A percentile compares a stretch with the other conserved stretches of the same genome.
Evolutionary conservation across 1,140 invertebrate species (phyloP).

Genomic region (Listronotus bonariensis): DNA sequence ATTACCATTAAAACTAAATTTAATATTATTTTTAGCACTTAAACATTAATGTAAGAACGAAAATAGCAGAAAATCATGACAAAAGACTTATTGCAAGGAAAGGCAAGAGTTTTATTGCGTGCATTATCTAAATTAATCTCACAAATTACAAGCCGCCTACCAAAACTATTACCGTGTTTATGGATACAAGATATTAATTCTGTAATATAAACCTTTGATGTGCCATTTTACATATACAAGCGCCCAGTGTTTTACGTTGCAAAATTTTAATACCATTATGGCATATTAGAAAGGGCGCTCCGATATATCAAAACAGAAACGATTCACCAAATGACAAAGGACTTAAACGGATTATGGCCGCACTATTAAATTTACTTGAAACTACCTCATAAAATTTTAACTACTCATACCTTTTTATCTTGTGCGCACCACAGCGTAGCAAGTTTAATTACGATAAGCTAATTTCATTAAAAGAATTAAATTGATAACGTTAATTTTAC

Average conservation of each 20-base stretch:
- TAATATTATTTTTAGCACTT: too few species aligned
- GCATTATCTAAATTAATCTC: conserved; percentile 31
- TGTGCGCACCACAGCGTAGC: neutral
- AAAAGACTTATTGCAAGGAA: too few species aligned
- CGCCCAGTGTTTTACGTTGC: conserved; percentile 30
- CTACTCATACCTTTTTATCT: conserved; percentile 33
- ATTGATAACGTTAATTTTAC: too few species aligned
- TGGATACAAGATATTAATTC: conserved; percentile 27
- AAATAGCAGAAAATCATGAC: too few species aligned
- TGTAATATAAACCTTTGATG: conserved; percentile 31
- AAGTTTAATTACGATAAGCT: too few species aligned
- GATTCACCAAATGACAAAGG: conserved; percentile 36
- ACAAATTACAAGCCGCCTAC: conserved; percentile 22
- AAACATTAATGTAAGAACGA: too few species aligned
- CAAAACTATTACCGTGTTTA: conserved; percentile 32
- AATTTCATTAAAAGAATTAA: too few species aligned
- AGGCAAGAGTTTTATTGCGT: neutral
- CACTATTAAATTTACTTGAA: conserved; percentile 37
- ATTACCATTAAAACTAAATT: too few species aligned
- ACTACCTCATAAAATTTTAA: conserved; percentile 36
- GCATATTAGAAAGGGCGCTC: conserved; percentile 27
- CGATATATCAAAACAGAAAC: conserved; percentile 35
- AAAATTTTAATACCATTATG: conserved; percentile 37
- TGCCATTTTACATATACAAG: conserved; percentile 23
- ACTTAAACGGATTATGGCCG: conserved; percentile 31